These are phyloP conservation scores for Zaprionus ghesquierei DNA, from an alignment of 1,140 invertebrate species.

Conservation along the genomic window DNA sequence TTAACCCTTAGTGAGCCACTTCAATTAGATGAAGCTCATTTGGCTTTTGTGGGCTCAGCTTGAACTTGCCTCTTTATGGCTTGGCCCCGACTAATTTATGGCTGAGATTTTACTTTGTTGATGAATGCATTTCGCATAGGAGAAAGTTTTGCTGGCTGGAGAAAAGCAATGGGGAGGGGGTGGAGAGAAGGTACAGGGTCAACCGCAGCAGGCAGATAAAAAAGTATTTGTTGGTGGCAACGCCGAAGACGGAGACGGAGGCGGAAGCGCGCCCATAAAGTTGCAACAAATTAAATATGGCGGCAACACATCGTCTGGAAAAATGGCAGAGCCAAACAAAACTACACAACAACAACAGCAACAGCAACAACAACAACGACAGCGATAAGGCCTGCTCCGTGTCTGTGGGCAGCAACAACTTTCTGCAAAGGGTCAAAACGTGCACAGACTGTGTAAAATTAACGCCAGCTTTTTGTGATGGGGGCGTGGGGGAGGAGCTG, in stretches of 20 bases:
- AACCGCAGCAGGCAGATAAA: slow-evolving; percentile 37
- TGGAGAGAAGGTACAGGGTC: not conserved
- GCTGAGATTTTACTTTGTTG: slow-evolving; percentile 53
- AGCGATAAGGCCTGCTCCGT: not conserved
- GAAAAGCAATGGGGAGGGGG: too few species aligned
- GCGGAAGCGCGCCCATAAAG: slow-evolving; percentile 53
- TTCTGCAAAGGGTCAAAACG: slow-evolving; percentile 69
- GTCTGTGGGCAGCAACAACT: slow-evolving; percentile 30
- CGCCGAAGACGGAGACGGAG: slow-evolving; percentile 21
- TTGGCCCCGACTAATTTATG: slow-evolving; percentile 65
- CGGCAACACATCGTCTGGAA: slow-evolving; percentile 78
- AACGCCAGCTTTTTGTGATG: slow-evolving; percentile 58
- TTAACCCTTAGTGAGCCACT: slow-evolving; percentile 50
- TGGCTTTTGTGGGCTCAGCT: slow-evolving; percentile 39
- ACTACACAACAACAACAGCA: slow-evolving; percentile 43
- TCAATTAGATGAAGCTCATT: slow-evolving; percentile 72
- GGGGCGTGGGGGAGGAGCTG: not conserved
- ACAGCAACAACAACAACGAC: slow-evolving; percentile 20
- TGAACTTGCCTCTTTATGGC: slow-evolving; percentile 30
- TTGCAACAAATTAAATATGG: slow-evolving; percentile 79
- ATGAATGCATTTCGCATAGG: slow-evolving; percentile 57
- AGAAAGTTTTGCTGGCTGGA: slow-evolving; percentile 16
- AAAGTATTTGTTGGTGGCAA: slow-evolving; percentile 46
- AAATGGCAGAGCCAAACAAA: slow-evolving; percentile 75
- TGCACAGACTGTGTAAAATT: slow-evolving; percentile 76